Evolutionary conservation across 2,888 invertebrate species (phyloP), one percentile per base, ranked within the genome.

Genomic region (Ceraclea dissimilis): DNA sequence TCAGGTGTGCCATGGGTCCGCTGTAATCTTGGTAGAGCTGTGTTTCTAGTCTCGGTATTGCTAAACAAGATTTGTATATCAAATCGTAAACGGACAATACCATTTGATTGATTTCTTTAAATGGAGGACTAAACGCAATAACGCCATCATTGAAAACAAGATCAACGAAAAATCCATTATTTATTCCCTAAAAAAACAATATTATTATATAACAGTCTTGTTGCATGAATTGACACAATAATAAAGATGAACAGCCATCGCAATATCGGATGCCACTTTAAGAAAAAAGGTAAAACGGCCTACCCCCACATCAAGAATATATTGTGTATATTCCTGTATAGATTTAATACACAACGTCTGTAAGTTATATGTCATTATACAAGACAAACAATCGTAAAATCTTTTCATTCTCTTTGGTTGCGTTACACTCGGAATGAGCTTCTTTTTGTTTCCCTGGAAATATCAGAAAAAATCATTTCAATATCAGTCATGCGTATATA

Each of bases 291-390:
- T n/a, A n/a, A n/a, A n/a, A n/a, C n/a, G n/a, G 33, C 50, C 20
- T 56, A 92, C 93, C 67, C 84, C 82, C 63, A 86, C 83, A 67
- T 89, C 88, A 62, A 85, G 78, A 33, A 95, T 79, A 63, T 89
- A 90, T 51, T 86, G 75, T 1, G 88, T 84, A 67, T 84, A 94
- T 62, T 88, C 87, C 50, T 81, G 75, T 65, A 94, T 80, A 2
- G 93, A 93, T 64, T 85, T 82, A 44, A 92, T 74, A 63, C 90
- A 90, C 31, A 94, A 70, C 19, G 83, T 83, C 69, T 93, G 92
- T 56, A 96, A 73, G 65, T 93, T 90, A 64, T 85, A 85, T 0
- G 92, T 90, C 95, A 95, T 95, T 43, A 94, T 76, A 22, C 87
- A 85, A 1, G 87, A 87, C 1, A 93, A 83, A 65, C 91, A 88